Conservation (phyloP, 2,797 vertebrate genomes). For the Peromyscus eremicus region DNA sequence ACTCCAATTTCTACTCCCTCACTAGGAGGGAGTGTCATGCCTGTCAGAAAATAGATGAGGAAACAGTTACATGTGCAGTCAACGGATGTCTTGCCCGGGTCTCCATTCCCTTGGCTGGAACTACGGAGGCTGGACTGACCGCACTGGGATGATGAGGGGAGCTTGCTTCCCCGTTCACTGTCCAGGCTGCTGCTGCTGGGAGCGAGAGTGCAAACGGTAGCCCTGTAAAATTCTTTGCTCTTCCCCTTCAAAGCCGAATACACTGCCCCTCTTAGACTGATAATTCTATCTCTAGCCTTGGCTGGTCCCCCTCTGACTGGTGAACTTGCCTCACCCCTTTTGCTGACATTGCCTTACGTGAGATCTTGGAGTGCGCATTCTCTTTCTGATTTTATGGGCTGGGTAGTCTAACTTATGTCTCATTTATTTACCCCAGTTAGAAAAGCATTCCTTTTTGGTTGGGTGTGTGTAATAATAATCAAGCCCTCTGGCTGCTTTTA, state of each 20-base stretch:
- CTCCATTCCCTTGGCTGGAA: background rate
- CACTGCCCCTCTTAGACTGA: background rate
- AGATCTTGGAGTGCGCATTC: background rate
- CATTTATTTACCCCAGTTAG: background rate
- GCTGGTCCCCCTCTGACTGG: background rate
- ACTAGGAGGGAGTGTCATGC: background rate
- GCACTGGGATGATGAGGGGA: background rate
- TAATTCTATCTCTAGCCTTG: background rate
- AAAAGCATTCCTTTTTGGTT: background rate
- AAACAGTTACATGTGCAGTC: background rate
- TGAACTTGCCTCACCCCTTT: background rate
- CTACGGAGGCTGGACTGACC: too few species aligned
- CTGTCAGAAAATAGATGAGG: background rate
- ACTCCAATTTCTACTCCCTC: background rate
- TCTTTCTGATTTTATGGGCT: background rate
- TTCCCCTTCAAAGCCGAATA: background rate
- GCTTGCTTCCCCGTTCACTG: background rate
- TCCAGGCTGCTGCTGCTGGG: background rate
- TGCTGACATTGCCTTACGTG: background rate
- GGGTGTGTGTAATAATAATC: background rate
- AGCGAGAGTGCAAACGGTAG: rapidly evolving
- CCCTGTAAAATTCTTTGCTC: background rate
- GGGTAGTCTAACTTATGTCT: background rate
- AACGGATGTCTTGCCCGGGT: background rate
- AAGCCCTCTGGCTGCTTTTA: background rate